These are phyloP conservation scores for Pseudopipra pipra DNA, from an alignment of 2,113 vertebrate genomes.

Conservation along the genomic window DNA sequence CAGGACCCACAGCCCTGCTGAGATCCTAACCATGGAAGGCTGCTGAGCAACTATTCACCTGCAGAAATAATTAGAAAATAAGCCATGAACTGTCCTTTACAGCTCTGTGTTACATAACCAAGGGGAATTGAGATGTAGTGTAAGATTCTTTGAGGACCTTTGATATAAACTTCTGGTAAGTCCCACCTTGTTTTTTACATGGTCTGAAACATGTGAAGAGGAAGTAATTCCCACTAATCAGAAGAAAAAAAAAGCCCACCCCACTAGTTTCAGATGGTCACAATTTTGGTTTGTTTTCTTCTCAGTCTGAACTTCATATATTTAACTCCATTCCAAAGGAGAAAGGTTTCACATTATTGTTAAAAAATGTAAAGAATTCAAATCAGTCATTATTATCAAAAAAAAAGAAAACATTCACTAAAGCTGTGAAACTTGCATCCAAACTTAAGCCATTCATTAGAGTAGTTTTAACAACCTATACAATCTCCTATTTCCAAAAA, in stretches of 20 bases:
- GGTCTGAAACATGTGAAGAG: neutral
- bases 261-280: neutral
- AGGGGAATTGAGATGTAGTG: neutral
- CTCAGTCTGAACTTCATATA: neutral
- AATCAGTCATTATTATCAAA: neutral
- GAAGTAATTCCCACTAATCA: neutral
- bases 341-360: neutral
- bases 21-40: neutral
- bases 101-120: neutral
- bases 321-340: neutral
- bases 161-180: neutral
- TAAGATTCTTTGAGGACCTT: neutral
- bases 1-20: neutral
- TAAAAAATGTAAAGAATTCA: neutral
- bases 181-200: neutral
- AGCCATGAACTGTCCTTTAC: neutral
- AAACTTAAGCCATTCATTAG: neutral
- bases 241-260: neutral
- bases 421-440: neutral
- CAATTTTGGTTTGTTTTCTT: neutral
- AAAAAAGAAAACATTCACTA: neutral
- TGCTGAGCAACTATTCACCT: neutral
- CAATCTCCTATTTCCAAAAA: neutral
- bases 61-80: neutral
- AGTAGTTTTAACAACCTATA: neutral